Evolutionary conservation across 1,140 invertebrate species (phyloP).

Genomic region (Ostrea denselamellosa): DNA sequence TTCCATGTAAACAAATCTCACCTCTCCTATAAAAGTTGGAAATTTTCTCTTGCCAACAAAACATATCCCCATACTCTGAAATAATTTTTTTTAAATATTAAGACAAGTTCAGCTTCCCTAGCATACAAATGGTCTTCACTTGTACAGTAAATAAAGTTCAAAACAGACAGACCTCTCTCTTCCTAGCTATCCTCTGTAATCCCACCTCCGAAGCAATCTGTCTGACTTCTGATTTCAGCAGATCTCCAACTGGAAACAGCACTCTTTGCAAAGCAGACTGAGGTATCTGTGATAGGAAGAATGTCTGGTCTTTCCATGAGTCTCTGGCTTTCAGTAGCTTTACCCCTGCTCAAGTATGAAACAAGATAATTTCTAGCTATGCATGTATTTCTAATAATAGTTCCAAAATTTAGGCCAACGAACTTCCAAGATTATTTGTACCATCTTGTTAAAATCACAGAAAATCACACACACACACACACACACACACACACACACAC

Average conservation of each 20-base stretch:
- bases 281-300: conserved; percentile 92
- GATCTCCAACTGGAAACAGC: conserved; percentile 93
- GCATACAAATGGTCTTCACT: too few relatives aligned
- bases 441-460: too few relatives aligned
- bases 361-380: too few relatives aligned
- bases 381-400: too few relatives aligned
- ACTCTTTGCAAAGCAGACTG: conserved; percentile 88
- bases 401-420: too few relatives aligned
- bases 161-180: conserved; percentile 84
- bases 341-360: conserved; percentile 81
- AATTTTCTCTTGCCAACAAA: conserved; percentile 90
- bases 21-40: conserved; percentile 82
- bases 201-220: conserved; percentile 86
- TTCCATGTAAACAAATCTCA: conserved; percentile 63
- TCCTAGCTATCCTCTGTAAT: conserved; percentile 87
- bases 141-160: too few relatives aligned
- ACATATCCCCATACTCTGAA: conserved; percentile 94
- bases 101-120: too few relatives aligned
- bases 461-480: too few relatives aligned
- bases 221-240: conserved; percentile 89
- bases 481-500: too few relatives aligned
- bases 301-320: conserved; percentile 94
- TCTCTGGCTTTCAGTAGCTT: conserved; percentile 87
- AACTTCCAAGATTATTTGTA: too few relatives aligned
- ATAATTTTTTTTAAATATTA: conserved; percentile 43